Base-by-base conservation (phyloP, 1,140 invertebrate genomes). In the Thaumetopoea pityocampa region DNA sequence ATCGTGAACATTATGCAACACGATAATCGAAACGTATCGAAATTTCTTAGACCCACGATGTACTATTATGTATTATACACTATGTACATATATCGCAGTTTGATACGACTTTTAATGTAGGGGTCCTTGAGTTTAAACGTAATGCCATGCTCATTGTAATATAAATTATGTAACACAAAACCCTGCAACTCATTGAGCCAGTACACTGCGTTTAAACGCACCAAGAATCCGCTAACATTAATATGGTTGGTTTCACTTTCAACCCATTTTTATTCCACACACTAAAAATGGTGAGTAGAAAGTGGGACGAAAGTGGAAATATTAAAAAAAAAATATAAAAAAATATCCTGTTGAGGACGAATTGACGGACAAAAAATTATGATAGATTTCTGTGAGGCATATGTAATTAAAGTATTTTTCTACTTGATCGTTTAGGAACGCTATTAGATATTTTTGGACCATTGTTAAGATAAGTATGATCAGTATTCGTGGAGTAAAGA, bases 361-460 rank as follows among this genome's bases (percentile, higher is more conserved):
- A n/a, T n/a, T n/a, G 62, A 74, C 38, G 50, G 50, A 74, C 50
- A 58, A 73, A 64, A 61, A 73, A 66, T 52, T 54, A 69, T 55
- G 72, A 56, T 77, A 77, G 67, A 70, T 68, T 67, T 76, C 65
- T 70, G 73, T 71, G 76, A 77, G 59, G 64, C 68, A 65, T 77
- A 70, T 60, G 68, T 63, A 65, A n/a, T n/a, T n/a, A 80, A 52
- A 68, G 67, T 83, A 83, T 83, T 83, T 83, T 83, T 83, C 79
- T 83, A 83, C 77, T 79, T 64, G 70, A 67, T 83, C 71, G 70
- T 81, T 76, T 78, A 81, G 79, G 74, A 51, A 79, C 63, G 74
- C 74, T 77, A 72, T 77, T 84, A 81, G 77, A 81, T 84, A 84
- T 84, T 84, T 84, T 84, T 84, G 80, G 80, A 84, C 77, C 80